A percentile compares a stretch with the other conserved stretches of the same genome.
These are phyloP conservation scores for Cataglyphis hispanica DNA, from an alignment of 1,140 invertebrate genomes.

Conservation along the genomic window DNA sequence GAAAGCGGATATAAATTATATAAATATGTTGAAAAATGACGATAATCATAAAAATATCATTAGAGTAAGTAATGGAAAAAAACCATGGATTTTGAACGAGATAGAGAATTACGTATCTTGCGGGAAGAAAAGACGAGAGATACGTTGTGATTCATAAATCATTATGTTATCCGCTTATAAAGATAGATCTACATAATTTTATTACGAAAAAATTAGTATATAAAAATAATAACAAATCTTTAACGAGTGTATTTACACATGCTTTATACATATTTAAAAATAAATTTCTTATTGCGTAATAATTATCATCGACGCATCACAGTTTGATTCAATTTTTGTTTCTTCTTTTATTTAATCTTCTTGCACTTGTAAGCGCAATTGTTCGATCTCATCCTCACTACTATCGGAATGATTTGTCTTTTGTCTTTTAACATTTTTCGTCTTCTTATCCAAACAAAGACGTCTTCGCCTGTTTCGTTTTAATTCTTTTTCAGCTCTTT, in stretches of 20 bases:
- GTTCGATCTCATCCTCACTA: constrained; percentile 78
- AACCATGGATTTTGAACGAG: background rate
- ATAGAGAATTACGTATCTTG: background rate
- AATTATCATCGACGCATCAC: constrained; percentile 17
- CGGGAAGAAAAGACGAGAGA: background rate
- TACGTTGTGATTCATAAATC: background rate
- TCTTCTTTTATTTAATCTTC: constrained; percentile 57
- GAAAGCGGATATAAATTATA: background rate
- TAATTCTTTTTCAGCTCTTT: constrained; percentile 62
- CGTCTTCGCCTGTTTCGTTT: constrained; percentile 63
- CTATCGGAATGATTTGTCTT: constrained; percentile 58
- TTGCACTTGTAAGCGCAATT: constrained; percentile 67
- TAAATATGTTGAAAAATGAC: constrained; percentile 8
- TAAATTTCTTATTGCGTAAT: constrained; percentile 36
- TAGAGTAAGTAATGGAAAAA: background rate
- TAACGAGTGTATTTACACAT: constrained; percentile 2
- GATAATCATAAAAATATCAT: background rate
- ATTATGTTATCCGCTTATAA: constrained; percentile 21
- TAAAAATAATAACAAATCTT: constrained; percentile 34
- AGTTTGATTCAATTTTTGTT: background rate
- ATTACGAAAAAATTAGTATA: constrained; percentile 26
- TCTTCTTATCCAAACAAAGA: background rate
- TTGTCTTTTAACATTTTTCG: constrained; percentile 7
- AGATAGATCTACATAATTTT: constrained; percentile 39
- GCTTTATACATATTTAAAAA: constrained; percentile 11